Evolutionary conservation across 92 coral and sea anemone species (phyloP), one percentile per base, ranked within the genome.

Genomic region (Blastomussa wellsi): DNA sequence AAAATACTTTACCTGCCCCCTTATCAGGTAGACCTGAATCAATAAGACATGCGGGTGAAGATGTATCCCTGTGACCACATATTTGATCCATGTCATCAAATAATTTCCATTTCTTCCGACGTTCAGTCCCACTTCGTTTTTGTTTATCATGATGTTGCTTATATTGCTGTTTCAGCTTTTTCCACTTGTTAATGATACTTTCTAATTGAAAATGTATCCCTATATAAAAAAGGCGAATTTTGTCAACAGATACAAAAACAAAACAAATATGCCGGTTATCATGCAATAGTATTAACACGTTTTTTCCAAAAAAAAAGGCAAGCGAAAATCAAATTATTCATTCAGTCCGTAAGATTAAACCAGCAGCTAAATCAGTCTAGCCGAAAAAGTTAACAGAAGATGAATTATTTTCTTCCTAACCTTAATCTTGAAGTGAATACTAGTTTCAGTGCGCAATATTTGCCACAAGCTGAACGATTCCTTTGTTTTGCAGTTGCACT

Each of bases 401-500:
- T n/a, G n/a, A n/a, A n/a, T n/a, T n/a, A n/a, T 12, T 48, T 44
- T 44, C 49, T 11, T 11, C 5, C 49, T 44, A 11, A 74, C 5
- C 38, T 51, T 55, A 44, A 31, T 74, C 31, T 31, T 82, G 67
- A 57, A 3, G 17, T 22, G 22, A 42, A n/a, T 31, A 29, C 57
- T 28, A n/a, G 24, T 47, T 2, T 4, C 5, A 35, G 26, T 11
- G 29, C 28, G 60, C 33, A 74, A 74, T 44, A 44, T 74, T 74
- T 74, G 57, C 59, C 62, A 74, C 38, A 74, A 26, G 79, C 68
- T 84, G 49, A 73, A 71, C 35, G 77, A 74, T 76, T 85, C 90
- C 92, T 90, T 72, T 86, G 72, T 82, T 90, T 78, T 90, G 72
- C 32, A 90, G 82, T 84, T 86, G 82, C 68, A 79, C 88, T 67